phyloP scores from a whole-genome alignment of 2,888 invertebrate genomes.

The Drosophila infuscata region DNA sequence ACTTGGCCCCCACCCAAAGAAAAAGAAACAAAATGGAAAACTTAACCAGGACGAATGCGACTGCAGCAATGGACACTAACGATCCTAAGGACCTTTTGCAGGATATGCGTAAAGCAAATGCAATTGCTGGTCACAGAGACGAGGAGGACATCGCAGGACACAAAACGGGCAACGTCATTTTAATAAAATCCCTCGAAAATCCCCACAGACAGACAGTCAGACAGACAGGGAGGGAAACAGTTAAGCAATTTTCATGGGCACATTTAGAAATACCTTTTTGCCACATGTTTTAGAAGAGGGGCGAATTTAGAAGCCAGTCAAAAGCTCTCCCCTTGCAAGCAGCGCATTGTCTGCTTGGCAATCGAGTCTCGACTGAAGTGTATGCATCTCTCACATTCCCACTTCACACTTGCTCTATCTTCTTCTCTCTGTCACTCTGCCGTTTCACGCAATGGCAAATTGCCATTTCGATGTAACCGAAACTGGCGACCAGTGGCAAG shows the following conservation, averaged over 20 bases:
- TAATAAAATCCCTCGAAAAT: conserved; percentile 72
- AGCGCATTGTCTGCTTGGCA: conserved; percentile 77
- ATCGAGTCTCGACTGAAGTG: conserved; percentile 80
- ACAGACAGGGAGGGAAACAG: conserved; percentile 24
- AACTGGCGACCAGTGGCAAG: conserved; percentile 78
- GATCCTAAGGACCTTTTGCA: conserved; percentile 55
- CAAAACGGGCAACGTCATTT: conserved; percentile 59
- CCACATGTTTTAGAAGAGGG: conserved; percentile 58
- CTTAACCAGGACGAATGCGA: conserved; percentile 45
- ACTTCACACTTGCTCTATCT: neutral
- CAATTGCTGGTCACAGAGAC: conserved; percentile 45
- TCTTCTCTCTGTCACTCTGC: conserved; percentile 18
- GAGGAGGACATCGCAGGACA: conserved; percentile 26
- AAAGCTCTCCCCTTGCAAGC: conserved; percentile 26
- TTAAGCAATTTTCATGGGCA: conserved; percentile 66
- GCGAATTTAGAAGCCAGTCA: conserved; percentile 39
- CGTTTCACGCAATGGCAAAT: conserved; percentile 78
- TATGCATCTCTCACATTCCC: conserved; percentile 19
- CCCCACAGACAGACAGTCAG: conserved; percentile 33
- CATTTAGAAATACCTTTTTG: conserved; percentile 59
- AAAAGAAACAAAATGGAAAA: conserved; percentile 14
- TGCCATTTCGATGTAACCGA: conserved; percentile 82
- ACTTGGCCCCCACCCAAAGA: conserved; percentile 64
- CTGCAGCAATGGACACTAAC: conserved; percentile 61
- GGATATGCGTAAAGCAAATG: conserved; percentile 63